Conservation (phyloP, 1,140 invertebrate species). For the Scaptomyza montana region DNA sequence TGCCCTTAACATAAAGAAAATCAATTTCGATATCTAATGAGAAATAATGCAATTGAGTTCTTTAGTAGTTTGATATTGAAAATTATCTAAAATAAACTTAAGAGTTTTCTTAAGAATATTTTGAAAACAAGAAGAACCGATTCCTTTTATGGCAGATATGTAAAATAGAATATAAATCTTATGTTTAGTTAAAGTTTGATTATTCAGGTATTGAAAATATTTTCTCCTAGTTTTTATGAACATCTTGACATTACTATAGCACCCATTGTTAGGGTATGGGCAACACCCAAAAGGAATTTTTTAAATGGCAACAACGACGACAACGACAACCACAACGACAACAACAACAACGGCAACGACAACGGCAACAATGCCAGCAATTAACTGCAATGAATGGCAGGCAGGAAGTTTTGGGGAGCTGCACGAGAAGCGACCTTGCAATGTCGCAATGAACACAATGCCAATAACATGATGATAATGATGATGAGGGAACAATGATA, state of each 20-base stretch:
- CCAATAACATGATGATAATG: slow-evolving; percentile 14
- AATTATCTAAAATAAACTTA: too few relatives aligned
- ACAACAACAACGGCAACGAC: slow-evolving; percentile 15
- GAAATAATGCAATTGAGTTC: too few relatives aligned
- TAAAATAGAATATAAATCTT: too few relatives aligned
- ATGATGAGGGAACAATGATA: slow-evolving; percentile 1
- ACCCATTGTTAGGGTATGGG: background rate
- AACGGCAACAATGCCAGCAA: slow-evolving; percentile 57
- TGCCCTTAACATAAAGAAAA: background rate
- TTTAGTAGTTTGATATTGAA: too few relatives aligned
- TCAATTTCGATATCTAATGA: too few relatives aligned
- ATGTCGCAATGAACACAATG: slow-evolving; percentile 56
- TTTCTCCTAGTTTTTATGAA: too few relatives aligned
- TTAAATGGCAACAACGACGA: slow-evolving; percentile 52
- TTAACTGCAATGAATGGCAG: slow-evolving; percentile 60
- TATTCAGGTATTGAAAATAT: too few relatives aligned
- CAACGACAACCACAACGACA: slow-evolving; percentile 15
- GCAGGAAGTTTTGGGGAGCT: slow-evolving; percentile 70
- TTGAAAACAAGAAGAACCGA: too few relatives aligned
- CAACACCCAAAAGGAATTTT: slow-evolving; percentile 69
- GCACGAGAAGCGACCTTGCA: slow-evolving; percentile 67
- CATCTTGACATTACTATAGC: background rate
- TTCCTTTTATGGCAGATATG: too few relatives aligned
- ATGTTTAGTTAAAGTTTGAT: too few relatives aligned
- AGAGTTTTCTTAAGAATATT: too few relatives aligned